phyloP scores from a whole-genome alignment of 1,140 invertebrate species.

The Dinoponera quadriceps region DNA sequence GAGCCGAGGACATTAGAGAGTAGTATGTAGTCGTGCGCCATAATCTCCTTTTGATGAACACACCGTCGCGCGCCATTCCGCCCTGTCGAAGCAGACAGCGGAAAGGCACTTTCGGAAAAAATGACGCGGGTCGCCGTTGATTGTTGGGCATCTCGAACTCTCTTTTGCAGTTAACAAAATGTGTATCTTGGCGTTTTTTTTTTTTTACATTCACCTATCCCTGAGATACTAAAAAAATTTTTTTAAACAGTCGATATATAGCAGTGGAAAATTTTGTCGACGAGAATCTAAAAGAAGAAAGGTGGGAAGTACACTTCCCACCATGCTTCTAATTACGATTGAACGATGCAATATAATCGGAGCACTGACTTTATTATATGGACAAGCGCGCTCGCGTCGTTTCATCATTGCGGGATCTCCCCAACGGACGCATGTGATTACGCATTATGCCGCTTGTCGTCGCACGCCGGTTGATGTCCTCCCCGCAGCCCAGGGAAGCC shows the following conservation, averaged over 20 bases:
- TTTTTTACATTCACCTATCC: no score
- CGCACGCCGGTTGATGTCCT: constrained; percentile 1
- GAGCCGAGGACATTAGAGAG: no score
- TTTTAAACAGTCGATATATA: no score
- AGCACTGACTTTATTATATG: not conserved
- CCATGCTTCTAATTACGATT: constrained; percentile 28
- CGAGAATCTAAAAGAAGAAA: no score
- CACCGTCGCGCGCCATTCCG: not conserved
- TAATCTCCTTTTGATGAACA: not conserved
- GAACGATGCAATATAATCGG: constrained; percentile 36
- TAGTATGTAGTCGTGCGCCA: no score
- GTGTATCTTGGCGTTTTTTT: no score
- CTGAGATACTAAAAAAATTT: no score
- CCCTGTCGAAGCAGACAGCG: not conserved
- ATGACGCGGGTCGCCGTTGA: constrained; percentile 2
- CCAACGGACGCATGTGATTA: not conserved
- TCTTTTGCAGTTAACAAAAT: no score
- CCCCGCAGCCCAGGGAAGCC: not conserved
- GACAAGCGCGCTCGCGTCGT: constrained; percentile 16
- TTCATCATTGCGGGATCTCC: constrained; percentile 12
- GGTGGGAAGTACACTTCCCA: no score
- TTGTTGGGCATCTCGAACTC: no score
- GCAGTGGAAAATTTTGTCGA: no score
- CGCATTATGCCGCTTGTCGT: constrained; percentile 13
- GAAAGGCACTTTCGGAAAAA: not conserved